phyloP scores from a whole-genome alignment of 1,140 invertebrate species.

The Himalopsyche phryganea region DNA sequence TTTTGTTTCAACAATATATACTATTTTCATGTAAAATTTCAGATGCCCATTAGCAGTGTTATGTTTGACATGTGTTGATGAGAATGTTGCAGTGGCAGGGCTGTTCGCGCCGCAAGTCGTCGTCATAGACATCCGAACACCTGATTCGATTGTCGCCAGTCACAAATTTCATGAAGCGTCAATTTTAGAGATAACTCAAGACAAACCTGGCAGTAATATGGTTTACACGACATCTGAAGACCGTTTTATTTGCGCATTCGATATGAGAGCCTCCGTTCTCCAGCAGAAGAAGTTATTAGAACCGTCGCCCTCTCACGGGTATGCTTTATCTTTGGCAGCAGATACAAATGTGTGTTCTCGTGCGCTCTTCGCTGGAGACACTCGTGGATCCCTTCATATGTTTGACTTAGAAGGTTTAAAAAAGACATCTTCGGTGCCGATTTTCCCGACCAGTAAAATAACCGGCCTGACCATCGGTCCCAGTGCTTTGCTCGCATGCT shows the following conservation, averaged over 20 bases:
- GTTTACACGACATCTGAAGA: constrained; percentile 29
- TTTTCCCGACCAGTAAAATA: constrained; percentile 12
- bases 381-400: constrained; percentile 16
- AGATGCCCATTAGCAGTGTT: constrained; percentile 27
- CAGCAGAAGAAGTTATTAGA: constrained; percentile 8
- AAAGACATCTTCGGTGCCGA: background rate
- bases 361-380: constrained; percentile 24
- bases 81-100: constrained; percentile 26
- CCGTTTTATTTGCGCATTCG: constrained; percentile 16
- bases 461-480: constrained; percentile 21
- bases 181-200: constrained; percentile 11
- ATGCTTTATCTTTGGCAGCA: constrained; percentile 16
- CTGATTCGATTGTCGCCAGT: constrained; percentile 5
- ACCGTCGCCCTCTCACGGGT: background rate
- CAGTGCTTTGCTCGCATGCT: constrained; percentile 21
- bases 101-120: constrained; percentile 24
- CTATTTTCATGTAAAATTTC: background rate
- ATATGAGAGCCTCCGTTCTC: constrained; percentile 13
- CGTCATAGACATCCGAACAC: constrained; percentile 17
- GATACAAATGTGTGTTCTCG: constrained; percentile 19
- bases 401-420: constrained; percentile 19
- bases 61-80: constrained; percentile 26
- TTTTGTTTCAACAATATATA: too few species aligned
- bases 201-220: constrained; percentile 20
- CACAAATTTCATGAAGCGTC: constrained; percentile 23